Evolutionary conservation across 2,797 vertebrate genomes (phyloP), one percentile per base, ranked within the genome.

Genomic region (Sebastes cheni): DNA sequence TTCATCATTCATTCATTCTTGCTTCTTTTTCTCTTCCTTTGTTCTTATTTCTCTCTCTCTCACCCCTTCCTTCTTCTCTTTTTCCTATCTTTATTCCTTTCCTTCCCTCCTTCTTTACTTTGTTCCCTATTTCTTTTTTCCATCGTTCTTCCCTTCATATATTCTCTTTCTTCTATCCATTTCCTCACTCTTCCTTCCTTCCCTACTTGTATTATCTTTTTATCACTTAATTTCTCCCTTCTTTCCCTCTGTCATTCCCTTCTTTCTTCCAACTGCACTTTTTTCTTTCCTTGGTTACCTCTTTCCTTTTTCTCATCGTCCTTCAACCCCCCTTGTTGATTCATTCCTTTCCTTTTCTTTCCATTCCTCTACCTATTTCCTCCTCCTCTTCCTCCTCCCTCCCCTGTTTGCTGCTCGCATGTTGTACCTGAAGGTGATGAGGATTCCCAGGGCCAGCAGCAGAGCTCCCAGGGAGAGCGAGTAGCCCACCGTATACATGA

Each of bases 401-500:
- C 6, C 1, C 20, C 16, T 27, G 6, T 30, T 34, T 8, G 25
- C 7, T n/a, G 9, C 29, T 27, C 2, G 1, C 69, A 75, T 59
- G 36, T 61, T 50, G 5, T 91, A 98, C 97, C 97, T 97, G 94
- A 98, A 97, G 54, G 90, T 79, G 75, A 95, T 92, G 72, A 98
- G 91, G 72, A 97, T 94, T 50, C 91, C 87, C 74, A 98, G 86
- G 0, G 97, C 97, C 25, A 97, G 88, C 2, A 96, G 77, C 64
- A 98, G 92, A 0, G 97, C 95, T 23, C 92, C 91, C 6, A 98
- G 92, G 0, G 97, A 98, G 22, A 97, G 82, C 0, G 97, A 97
- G 78, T 98, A 97, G 8, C 97, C 97, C 8, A 98, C 92, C 0
- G 97, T 98, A 69, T 98, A 98, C 94, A 98, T 94, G 34, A 93